Evolutionary conservation across 2,113 vertebrate species (phyloP).

Genomic region (Gobio gobio): DNA sequence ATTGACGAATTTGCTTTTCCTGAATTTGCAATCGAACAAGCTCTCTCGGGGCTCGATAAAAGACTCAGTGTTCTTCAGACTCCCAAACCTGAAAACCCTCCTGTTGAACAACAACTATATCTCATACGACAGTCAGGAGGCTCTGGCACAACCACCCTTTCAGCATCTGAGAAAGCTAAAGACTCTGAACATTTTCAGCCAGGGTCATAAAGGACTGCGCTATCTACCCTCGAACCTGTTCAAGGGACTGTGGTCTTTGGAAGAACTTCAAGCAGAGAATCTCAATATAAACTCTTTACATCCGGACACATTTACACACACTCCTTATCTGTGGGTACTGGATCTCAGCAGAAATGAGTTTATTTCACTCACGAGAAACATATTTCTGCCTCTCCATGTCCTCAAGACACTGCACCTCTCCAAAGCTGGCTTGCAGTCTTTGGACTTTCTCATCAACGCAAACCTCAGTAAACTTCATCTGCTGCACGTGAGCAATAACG

Average conservation of each 20-base stretch:
- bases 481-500: constrained; percentile 67
- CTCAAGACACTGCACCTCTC: constrained; percentile 68
- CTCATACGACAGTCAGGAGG: constrained; percentile 22
- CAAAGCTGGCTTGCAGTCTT: constrained; percentile 55
- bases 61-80: constrained; percentile 54
- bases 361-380: constrained; percentile 22
- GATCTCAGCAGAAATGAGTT: constrained; percentile 71
- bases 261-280: constrained; percentile 59
- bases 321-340: constrained; percentile 62
- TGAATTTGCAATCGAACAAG: constrained; percentile 35
- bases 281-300: constrained; percentile 51
- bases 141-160: constrained; percentile 61
- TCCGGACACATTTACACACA: constrained; percentile 63
- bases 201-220: constrained; percentile 53
- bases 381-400: constrained; percentile 63
- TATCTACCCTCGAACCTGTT: constrained; percentile 67
- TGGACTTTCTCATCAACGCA: constrained; percentile 65
- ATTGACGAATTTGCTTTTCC: neutral
- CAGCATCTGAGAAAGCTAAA: constrained; percentile 59
- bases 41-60: constrained; percentile 9
- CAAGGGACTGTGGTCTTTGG: constrained; percentile 68
- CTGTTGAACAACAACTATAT: constrained; percentile 68
- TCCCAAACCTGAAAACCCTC: constrained; percentile 62
- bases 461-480: constrained; percentile 66
- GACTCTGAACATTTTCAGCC: constrained; percentile 57